phyloP scores from a whole-genome alignment of 2,888 invertebrate genomes.

The Liopterus haemorrhoidalis region DNA sequence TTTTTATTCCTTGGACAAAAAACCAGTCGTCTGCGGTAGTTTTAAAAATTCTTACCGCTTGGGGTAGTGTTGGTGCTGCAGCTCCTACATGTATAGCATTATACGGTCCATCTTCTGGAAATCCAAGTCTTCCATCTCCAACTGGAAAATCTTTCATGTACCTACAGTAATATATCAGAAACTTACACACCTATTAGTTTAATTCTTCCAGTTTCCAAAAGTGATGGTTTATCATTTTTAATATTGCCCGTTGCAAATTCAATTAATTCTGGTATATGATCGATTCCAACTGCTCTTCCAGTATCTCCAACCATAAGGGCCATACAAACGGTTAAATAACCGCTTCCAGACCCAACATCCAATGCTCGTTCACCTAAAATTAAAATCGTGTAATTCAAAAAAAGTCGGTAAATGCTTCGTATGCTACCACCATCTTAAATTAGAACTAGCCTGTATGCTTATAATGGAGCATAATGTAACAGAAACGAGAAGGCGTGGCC shows the following conservation, averaged over 20 bases:
- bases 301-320: conserved; percentile 71
- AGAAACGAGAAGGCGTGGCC: too few species aligned
- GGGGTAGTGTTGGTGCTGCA: conserved; percentile 72
- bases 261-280: conserved; percentile 82
- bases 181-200: conserved; percentile 59
- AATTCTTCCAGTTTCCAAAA: conserved; percentile 63
- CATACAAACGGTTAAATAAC: conserved; percentile 90
- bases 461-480: too few species aligned
- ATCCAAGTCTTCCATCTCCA: conserved; percentile 87
- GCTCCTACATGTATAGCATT: conserved; percentile 93
- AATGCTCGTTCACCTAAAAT: conserved; percentile 61
- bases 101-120: conserved; percentile 68
- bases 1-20: too few species aligned
- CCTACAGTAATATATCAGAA: conserved; percentile 4
- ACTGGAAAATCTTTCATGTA: conserved; percentile 49
- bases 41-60: conserved; percentile 54
- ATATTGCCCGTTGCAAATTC: conserved; percentile 72
- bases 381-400: too few species aligned
- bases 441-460: too few species aligned
- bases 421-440: too few species aligned
- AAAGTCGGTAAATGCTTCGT: too few species aligned
- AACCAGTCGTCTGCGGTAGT: too few species aligned
- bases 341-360: conserved; percentile 92
- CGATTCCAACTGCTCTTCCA: conserved; percentile 70
- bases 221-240: conserved; percentile 60